Evolutionary conservation across 2,113 vertebrate species (phyloP).

Genomic region (Falco punctatus): DNA sequence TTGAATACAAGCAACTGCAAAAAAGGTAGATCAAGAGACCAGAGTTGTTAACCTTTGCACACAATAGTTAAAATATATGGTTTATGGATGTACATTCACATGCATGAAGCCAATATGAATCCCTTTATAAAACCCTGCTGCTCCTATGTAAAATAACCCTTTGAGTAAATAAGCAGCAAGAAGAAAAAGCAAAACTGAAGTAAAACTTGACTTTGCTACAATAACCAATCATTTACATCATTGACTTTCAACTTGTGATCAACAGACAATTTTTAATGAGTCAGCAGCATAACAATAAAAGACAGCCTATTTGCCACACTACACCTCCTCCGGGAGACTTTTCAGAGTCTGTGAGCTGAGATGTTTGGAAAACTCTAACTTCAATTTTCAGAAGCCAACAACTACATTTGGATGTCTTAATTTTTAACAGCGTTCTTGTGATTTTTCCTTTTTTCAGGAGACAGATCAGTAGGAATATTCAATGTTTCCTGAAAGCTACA

Average conservation of each 20-base stretch:
- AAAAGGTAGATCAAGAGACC: neutral
- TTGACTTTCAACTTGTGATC: neutral
- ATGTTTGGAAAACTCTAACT: neutral
- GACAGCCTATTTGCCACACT: neutral
- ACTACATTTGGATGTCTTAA: neutral
- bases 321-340: neutral
- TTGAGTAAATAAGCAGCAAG: neutral
- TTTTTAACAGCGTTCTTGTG: neutral
- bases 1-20: neutral
- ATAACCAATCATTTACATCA: neutral
- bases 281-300: neutral
- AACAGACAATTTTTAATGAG: neutral
- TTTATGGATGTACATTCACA: neutral
- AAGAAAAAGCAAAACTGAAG: neutral
- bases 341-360: neutral
- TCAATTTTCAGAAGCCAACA: neutral
- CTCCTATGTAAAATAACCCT: neutral
- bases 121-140: neutral
- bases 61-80: neutral
- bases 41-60: neutral
- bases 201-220: neutral
- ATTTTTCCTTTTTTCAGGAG: neutral
- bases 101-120: neutral
- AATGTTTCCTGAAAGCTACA: neutral
- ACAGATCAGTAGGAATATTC: neutral